These are phyloP conservation scores for Drosophila paulistorum DNA, from an alignment of 1,140 invertebrate genomes.

Conservation along the genomic window DNA sequence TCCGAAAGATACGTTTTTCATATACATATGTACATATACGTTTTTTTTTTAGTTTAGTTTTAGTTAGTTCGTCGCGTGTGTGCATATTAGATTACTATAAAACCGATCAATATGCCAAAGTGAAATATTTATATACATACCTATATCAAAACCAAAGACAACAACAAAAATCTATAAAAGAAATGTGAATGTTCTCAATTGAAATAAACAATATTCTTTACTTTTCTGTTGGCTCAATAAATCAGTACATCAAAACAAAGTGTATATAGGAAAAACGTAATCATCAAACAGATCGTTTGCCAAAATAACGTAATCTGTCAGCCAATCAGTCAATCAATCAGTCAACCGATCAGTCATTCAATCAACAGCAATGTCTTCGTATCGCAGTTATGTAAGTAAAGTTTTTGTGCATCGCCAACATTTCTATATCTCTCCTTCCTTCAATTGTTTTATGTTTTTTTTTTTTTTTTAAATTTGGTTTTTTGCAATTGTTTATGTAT, in stretches of 20 bases:
- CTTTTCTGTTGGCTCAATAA: background rate
- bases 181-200: constrained; percentile 12
- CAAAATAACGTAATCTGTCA: constrained; percentile 62
- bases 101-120: background rate
- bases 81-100: constrained; percentile 59
- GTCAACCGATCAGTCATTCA: background rate
- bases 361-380: constrained; percentile 66
- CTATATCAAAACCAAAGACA: constrained; percentile 6
- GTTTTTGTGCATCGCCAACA: constrained; percentile 42
- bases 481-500: constrained; percentile 48
- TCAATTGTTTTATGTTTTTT: constrained; percentile 32
- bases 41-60: constrained; percentile 35
- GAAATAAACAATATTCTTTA: constrained; percentile 16
- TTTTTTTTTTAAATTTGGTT: background rate
- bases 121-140: background rate
- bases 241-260: constrained; percentile 1
- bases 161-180: background rate
- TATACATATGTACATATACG: background rate
- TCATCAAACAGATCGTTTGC: constrained; percentile 24
- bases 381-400: constrained; percentile 82
- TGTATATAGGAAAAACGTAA: constrained; percentile 37
- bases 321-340: constrained; percentile 30
- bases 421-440: constrained; percentile 29
- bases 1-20: constrained; percentile 57
- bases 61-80: constrained; percentile 40